phyloP scores from a whole-genome alignment of 2,113 vertebrate genomes.

The Mesembrinibis cayennensis region DNA sequence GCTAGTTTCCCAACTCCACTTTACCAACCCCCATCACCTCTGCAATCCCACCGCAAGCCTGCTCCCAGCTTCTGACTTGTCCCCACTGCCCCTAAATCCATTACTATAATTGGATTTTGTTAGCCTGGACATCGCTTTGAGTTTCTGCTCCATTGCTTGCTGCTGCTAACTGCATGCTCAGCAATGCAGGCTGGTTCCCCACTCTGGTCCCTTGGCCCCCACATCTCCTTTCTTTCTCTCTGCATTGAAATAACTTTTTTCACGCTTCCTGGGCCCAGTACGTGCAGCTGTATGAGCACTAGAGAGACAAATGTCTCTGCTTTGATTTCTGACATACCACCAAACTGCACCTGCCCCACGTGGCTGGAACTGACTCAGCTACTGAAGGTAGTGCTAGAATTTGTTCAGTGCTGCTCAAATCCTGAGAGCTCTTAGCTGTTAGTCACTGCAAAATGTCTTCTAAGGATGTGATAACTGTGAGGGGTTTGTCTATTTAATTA shows the following conservation, averaged over 20 bases:
- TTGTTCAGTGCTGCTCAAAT: neutral
- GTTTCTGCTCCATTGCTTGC: neutral
- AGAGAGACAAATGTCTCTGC: neutral
- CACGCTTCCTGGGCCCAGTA: neutral
- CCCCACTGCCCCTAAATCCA: neutral
- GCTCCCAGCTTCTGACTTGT: neutral
- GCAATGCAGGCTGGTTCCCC: neutral
- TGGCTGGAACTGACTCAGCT: neutral
- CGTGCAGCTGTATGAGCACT: fast-evolving
- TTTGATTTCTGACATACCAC: neutral
- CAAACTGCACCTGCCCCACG: neutral
- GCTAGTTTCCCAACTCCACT: neutral
- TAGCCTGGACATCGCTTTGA: neutral
- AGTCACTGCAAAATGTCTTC: neutral
- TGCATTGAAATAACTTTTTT: neutral
- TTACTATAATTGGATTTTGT: neutral
- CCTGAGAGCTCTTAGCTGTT: neutral
- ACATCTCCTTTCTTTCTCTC: neutral
- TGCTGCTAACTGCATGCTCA: neutral
- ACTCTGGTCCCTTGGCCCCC: neutral
- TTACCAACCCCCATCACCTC: neutral
- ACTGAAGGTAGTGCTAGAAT: neutral
- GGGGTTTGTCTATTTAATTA: neutral
- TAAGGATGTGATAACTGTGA: neutral
- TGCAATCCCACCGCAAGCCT: neutral